Evolutionary conservation across 2,797 vertebrate genomes (phyloP), one percentile per base, ranked within the genome.

Genomic region (Rhadinocentrus ornatus): DNA sequence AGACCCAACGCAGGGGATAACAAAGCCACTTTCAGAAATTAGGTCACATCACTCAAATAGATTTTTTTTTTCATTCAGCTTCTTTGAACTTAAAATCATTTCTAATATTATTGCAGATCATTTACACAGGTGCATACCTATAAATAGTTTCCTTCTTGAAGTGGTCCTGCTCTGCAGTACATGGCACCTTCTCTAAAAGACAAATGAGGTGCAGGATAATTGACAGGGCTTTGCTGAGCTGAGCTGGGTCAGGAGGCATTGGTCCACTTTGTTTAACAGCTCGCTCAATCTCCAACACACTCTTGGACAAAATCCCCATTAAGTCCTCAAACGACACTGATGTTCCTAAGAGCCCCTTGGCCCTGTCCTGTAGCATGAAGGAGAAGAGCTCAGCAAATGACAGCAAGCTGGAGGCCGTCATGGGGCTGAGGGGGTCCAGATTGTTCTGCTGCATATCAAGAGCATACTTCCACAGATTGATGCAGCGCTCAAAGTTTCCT

Each of bases 311-410:
- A 87, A 99, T 97, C 73, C 96, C 97, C 98, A 99, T 99, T 53
- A 99, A 95, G 93, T 99, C 97, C 75, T 97, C 95, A 87, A 99
- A 99, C 15, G 97, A 98, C 73, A 99, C 97, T 0, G 96, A 96
- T 15, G 97, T 99, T 27, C 97, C 97, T 81, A 99, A 91, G 3
- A 99, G 94, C 54, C 98, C 98, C 87, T 99, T 99, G 75, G 98
- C 97, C 37, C 97, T 92, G 86, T 99, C 97, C 89, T 99, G 98
- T 34, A 99, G 94, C 98, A 99, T 99, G 91, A 99, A 99, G 74
- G 98, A 99, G 92, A 99, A 99, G 18, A 99, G 97, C 87, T 99
- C 98, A 3, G 98, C 98, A 44, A 99, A 99, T 0, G 98, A 99
- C 0, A 99, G 90, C 65, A 99, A 93, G 83, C 98, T 99, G 89